Evolutionary conservation across 2,113 vertebrate species (phyloP), one percentile per base, ranked within the genome.

Genomic region (Tychaedon coryphoeus): DNA sequence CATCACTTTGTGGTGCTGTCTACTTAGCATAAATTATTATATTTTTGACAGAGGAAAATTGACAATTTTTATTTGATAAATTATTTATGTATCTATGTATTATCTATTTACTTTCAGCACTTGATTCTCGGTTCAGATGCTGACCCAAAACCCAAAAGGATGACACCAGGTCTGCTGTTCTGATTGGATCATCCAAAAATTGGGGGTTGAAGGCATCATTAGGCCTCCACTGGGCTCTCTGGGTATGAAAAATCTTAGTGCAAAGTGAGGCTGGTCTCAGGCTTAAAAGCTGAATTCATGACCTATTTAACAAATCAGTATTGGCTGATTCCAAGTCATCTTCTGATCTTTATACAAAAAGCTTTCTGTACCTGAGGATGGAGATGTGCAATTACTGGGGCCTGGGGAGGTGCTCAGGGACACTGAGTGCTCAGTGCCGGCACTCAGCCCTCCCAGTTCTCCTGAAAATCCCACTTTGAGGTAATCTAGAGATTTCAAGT

Each of bases 381-480:
- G 54, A 36, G 81, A 24, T 0, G 1, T 14, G 4, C 6, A 40
- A 7, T 18, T 36, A 6, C 22, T 13, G 54, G 36, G 58, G 42
- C 9, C 3, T 53, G 56, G 56, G 31, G 47, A 93, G 16, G 5
- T 61, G 50, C 75, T 69, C 9, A 25, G 38, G 38, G 40, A 38
- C 7, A 7, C 0, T 2, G 53, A 40, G 66, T 26, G 23, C 56
- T 73, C 0, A 0, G 12, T n/a, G 28, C 28, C 53, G 34, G 24
- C 48, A 38, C 38, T 64, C 24, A 28, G 22, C 65, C 57, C 29
- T 22, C n/a, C 38, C 45, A 4, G 7, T 12, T 90, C 54, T 56
- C 25, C 77, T 34, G 31, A 60, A 80, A 69, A n/a, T 8, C 26
- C 42, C 50, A 9, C 29, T 79, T 26, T 19, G 23, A 54, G 24